Conservation (phyloP, 2,888 invertebrate species). For the Molorchus minor region DNA sequence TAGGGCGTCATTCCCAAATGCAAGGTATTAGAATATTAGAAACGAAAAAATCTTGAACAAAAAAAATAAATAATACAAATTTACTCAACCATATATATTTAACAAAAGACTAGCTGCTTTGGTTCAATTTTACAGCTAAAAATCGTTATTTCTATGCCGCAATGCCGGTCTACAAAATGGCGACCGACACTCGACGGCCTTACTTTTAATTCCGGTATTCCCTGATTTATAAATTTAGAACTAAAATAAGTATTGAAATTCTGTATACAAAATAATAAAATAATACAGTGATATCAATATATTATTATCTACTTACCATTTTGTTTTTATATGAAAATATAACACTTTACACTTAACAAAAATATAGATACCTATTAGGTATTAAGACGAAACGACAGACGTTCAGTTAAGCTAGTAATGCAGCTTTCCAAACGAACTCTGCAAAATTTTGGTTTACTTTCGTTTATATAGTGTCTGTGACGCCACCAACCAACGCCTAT, state of each 20-base stretch:
- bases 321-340: slow-evolving; percentile 47
- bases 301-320: slow-evolving; percentile 51
- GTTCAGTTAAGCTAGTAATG: slow-evolving; percentile 70
- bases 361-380: slow-evolving; percentile 42
- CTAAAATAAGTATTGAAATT: neutral
- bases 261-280: neutral
- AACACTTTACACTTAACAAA: slow-evolving; percentile 44
- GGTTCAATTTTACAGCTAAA: too few species aligned
- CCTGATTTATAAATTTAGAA: neutral
- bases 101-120: too few species aligned
- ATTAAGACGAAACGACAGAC: slow-evolving; percentile 55
- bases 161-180: slow-evolving; percentile 13
- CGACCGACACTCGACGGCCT: neutral
- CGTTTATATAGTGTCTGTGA: slow-evolving; percentile 65
- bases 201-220: neutral
- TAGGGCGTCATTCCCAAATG: too few species aligned
- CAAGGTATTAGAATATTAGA: too few species aligned
- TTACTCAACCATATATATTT: too few species aligned
- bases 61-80: too few species aligned
- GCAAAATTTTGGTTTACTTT: slow-evolving; percentile 60
- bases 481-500: slow-evolving; percentile 66
- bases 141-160: too few species aligned
- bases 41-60: too few species aligned
- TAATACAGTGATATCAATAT: neutral
- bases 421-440: slow-evolving; percentile 75